Evolutionary conservation across 2,797 vertebrate species (phyloP).

Genomic region (Hephaestus fuliginosus): DNA sequence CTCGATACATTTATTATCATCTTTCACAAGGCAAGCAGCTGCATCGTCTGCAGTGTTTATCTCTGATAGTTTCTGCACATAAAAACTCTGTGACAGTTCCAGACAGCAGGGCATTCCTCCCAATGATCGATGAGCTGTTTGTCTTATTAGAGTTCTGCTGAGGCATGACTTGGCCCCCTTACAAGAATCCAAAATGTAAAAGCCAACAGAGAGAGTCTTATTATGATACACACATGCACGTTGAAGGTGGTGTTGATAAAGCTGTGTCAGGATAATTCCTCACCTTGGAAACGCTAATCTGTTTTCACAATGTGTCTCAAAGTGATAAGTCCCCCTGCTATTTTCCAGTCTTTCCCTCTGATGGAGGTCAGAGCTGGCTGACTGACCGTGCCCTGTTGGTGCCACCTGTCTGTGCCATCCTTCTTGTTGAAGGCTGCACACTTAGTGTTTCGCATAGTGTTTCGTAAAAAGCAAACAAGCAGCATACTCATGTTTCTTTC

Average conservation of each 20-base stretch:
- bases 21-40: slow-evolving; percentile 35
- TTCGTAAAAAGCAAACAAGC: slow-evolving; percentile 15
- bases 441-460: background rate
- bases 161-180: slow-evolving; percentile 67
- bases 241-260: slow-evolving; percentile 57
- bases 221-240: slow-evolving; percentile 35
- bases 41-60: slow-evolving; percentile 51
- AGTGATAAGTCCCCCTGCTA: slow-evolving; percentile 38
- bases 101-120: slow-evolving; percentile 72
- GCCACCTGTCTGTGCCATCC: slow-evolving; percentile 27
- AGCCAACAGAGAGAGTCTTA: slow-evolving; percentile 49
- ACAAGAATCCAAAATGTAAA: slow-evolving; percentile 54
- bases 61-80: slow-evolving; percentile 30
- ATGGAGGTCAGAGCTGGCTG: slow-evolving; percentile 18
- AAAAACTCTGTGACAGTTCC: slow-evolving; percentile 27
- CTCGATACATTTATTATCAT: slow-evolving; percentile 19
- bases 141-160: slow-evolving; percentile 65
- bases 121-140: slow-evolving; percentile 67
- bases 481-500: background rate
- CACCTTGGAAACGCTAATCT: slow-evolving; percentile 62
- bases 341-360: slow-evolving; percentile 7
- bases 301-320: slow-evolving; percentile 57
- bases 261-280: slow-evolving; percentile 54
- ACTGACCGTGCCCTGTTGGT: slow-evolving; percentile 7
- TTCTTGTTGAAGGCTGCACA: slow-evolving; percentile 8